Evolutionary conservation across 2,113 vertebrate species (phyloP), one percentile per base, ranked within the genome.

Genomic region (Sclerurus mexicanus): DNA sequence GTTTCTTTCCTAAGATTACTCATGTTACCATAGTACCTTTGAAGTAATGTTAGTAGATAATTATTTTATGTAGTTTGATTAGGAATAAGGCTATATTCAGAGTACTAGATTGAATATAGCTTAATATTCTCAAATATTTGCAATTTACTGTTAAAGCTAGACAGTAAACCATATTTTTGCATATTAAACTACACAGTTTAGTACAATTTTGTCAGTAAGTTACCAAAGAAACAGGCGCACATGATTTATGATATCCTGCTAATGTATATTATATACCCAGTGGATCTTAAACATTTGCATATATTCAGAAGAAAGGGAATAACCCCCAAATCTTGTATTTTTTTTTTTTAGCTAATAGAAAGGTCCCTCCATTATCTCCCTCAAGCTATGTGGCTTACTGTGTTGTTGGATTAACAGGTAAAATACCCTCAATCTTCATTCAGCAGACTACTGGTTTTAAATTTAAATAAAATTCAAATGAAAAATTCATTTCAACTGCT

Each of bases 361-460:
- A 21, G 2, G 10, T 58, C 4, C 2, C 5, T 71, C 14, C 0
- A 2, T 81, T 81, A 33, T 49, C 8, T 60, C 9, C 10, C 37
- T 89, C 40, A 73, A 44, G 12, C 12, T 58, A 3, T 35, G 14
- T 12, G 8, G 2, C 6, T 33, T 87, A 44, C 4, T 10, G 2
- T 25, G 19, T 7, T 63, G 18, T 22, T 76, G 40, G 82, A 72
- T 42, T 7, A 90, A 16, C 14, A 72, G 13, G 35, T 60, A 73
- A 9, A 62, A 24, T 80, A 80, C 14, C 21, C 7, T 72, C 25
- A 49, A 16, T 23, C 25, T 74, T 76, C 1, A 0, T 85, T 85
- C 28, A 27, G 4, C 5, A 46, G 47, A 49, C 12, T 10, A 35
- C 7, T 60, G 14, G 6, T 23, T 88, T 87, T 59, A 84, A 75